phyloP scores from a whole-genome alignment of 2,113 vertebrate species.

The Saguinus midas region DNA sequence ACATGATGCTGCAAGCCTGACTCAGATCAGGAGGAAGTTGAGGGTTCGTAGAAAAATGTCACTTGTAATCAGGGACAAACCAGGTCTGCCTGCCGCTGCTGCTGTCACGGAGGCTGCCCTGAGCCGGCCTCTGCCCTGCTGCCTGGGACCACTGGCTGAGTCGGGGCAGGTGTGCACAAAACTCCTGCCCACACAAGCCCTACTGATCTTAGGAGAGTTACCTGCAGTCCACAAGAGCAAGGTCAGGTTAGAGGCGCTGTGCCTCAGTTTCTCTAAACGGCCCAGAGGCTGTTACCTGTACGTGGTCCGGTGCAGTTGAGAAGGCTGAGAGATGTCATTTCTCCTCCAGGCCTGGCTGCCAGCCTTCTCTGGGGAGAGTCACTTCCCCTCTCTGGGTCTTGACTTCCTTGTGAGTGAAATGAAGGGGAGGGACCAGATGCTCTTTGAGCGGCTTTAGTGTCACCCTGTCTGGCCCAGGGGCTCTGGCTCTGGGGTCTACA shows the following conservation, averaged over 20 bases:
- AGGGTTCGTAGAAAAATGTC: constrained; percentile 62
- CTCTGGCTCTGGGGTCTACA: neutral
- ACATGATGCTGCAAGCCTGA: neutral
- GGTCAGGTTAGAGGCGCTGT: neutral
- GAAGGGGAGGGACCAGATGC: constrained; percentile 40
- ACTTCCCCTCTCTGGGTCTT: constrained; percentile 60
- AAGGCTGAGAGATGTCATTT: neutral
- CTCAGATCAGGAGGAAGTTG: constrained; percentile 70
- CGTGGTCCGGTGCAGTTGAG: neutral
- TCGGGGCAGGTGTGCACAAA: neutral
- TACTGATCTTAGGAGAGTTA: neutral
- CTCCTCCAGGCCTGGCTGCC: neutral
- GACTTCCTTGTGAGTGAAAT: constrained; percentile 51
- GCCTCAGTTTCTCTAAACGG: neutral
- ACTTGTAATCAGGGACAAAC: neutral
- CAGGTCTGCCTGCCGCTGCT: neutral
- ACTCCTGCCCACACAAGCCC: neutral
- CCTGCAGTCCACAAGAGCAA: neutral
- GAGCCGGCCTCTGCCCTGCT: neutral
- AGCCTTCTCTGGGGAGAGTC: constrained; percentile 3
- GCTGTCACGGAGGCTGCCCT: neutral
- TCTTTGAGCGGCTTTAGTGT: neutral
- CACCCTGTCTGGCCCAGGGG: neutral
- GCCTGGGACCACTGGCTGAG: accelerated
- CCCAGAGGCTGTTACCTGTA: constrained; percentile 39